Base-by-base conservation (phyloP, 2,888 invertebrate genomes). In the Watsonalla cultraria region DNA sequence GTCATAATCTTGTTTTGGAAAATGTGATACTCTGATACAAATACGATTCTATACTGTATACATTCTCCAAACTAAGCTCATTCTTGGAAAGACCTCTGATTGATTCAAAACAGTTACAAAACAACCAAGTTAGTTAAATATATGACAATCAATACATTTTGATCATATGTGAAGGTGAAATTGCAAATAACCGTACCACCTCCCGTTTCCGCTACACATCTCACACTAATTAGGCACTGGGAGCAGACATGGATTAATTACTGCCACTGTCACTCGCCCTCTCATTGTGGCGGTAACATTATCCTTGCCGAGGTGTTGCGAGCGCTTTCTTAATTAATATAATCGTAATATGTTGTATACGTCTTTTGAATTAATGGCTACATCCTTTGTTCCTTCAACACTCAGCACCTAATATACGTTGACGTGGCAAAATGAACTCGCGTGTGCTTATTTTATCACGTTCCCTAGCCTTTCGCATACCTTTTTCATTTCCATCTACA, bases 161-260 rank as follows among this genome's bases (percentile, higher is more conserved):
- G 64, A 24, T 24, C 65, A 62, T n/a, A n/a, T 65, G 61, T 69
- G 67, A 72, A 70, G 65, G 74, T 64, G 72, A 70, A 74, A 77
- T 83, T 76, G 83, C 86, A 80, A 81, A 84, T 80, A 82, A 78
- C 80, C 79, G 78, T 77, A 78, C 79, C 84, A 85, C 84, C 83
- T 84, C 86, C 75, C 66, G 82, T 86, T 88, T 84, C 87, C 81
- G 78, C 78, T 78, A 80, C 81, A 72, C 70, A 74, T 80, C 79
- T 73, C 74, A 70, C 78, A 76, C 86, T 89, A 90, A 90, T 89
- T 89, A 90, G 83, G 77, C 72, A 74, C 74, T 70, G 68, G 72
- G 79, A 78, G 73, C 78, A 83, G 87, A 88, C 87, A 80, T 84
- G 87, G 76, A 90, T 88, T 89, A 90, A 90, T 89, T 82, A 81